phyloP scores from a whole-genome alignment of 2,113 vertebrate species.

The Vulpes lagopus region DNA sequence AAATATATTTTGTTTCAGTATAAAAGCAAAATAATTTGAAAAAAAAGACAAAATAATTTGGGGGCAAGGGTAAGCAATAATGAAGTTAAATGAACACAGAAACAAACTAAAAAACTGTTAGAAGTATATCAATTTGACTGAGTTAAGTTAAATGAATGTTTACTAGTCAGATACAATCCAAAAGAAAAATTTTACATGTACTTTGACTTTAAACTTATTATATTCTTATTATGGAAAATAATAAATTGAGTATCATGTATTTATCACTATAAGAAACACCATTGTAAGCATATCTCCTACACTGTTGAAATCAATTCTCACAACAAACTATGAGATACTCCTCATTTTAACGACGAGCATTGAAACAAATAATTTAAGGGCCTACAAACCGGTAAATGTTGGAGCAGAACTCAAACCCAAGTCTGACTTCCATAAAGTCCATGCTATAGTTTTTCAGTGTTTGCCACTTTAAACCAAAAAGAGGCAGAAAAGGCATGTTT shows the following conservation, averaged over 20 bases:
- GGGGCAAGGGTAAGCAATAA: neutral
- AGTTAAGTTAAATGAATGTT: neutral
- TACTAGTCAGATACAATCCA: neutral
- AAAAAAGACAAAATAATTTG: neutral
- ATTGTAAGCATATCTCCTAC: neutral
- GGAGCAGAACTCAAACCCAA: neutral
- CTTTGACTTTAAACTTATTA: neutral
- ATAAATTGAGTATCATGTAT: neutral
- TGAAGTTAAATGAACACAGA: neutral
- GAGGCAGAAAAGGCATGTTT: neutral
- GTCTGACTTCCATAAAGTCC: neutral
- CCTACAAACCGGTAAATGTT: neutral
- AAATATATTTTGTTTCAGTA: neutral
- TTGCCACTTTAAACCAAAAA: neutral
- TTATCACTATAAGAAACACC: neutral
- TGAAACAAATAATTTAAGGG: neutral
- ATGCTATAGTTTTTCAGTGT: neutral
- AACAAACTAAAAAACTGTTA: neutral
- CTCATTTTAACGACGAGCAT: neutral
- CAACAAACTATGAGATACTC: neutral
- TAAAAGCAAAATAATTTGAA: neutral
- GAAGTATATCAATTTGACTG: neutral
- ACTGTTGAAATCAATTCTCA: neutral
- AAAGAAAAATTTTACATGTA: constrained; percentile 6
- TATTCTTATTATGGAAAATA: neutral